A percentile compares a stretch with the other conserved stretches of the same genome.
Evolutionary conservation across 2,113 vertebrate species (phyloP).

Genomic region (Plotosus lineatus): DNA sequence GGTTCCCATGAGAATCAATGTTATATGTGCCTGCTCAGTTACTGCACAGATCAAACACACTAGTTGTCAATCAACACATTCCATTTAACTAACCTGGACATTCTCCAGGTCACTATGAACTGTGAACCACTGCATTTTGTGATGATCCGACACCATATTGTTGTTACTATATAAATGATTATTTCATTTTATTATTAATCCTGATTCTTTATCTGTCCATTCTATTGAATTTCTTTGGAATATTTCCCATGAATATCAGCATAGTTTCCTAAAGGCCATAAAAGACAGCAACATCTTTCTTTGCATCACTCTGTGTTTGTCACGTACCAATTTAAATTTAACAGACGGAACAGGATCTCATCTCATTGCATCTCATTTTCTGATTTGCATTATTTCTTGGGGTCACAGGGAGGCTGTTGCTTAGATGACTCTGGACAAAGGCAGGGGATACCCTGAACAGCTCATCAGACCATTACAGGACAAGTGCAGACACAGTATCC

Average conservation of each 20-base stretch:
- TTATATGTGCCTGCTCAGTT: not conserved
- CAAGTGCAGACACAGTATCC: too few species aligned
- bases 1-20: not conserved
- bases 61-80: slow-evolving; percentile 1
- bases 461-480: too few species aligned
- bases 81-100: not conserved
- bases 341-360: too few species aligned
- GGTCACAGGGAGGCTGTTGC: too few species aligned
- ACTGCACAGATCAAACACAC: not conserved
- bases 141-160: not conserved
- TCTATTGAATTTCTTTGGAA: not conserved
- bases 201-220: not conserved
- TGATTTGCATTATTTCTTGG: too few species aligned
- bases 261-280: not conserved
- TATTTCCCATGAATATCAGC: not conserved
- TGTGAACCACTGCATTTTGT: not conserved
- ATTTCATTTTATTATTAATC: not conserved
- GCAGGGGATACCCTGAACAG: too few species aligned
- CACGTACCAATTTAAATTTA: not conserved
- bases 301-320: not conserved
- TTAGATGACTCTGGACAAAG: too few species aligned
- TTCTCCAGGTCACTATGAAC: not conserved
- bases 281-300: not conserved
- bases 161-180: not conserved
- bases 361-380: too few species aligned